Evolutionary conservation across 2,113 vertebrate genomes (phyloP).

Genomic region (Pomatostomus ruficeps): DNA sequence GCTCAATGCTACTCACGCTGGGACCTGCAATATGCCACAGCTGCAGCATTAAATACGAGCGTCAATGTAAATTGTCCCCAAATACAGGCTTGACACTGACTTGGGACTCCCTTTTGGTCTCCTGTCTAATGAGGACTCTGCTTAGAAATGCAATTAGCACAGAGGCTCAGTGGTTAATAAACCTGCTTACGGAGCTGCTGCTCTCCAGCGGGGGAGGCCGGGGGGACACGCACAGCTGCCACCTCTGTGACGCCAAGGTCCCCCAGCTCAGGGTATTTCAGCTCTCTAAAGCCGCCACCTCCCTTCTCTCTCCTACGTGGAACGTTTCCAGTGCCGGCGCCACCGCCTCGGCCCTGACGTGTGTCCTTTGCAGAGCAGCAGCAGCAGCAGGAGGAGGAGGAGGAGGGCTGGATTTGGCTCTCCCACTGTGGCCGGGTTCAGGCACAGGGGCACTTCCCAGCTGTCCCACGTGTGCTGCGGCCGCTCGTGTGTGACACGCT

Average conservation of each 20-base stretch:
- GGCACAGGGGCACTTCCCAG: background rate
- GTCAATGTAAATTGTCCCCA: background rate
- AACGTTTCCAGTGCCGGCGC: background rate
- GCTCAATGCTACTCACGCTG: background rate
- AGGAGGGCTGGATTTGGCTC: background rate
- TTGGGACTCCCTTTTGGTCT: background rate
- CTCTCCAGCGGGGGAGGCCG: background rate
- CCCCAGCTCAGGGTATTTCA: background rate
- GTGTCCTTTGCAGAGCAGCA: background rate
- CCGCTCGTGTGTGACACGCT: background rate
- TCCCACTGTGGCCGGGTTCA: rapidly evolving
- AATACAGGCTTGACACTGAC: background rate
- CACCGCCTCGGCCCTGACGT: background rate
- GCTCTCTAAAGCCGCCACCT: background rate
- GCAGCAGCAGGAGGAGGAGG: background rate
- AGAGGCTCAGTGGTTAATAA: background rate
- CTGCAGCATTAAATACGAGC: background rate
- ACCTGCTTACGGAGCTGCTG: background rate
- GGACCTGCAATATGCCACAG: background rate
- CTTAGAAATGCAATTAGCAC: background rate
- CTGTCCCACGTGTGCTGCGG: background rate
- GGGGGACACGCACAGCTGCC: background rate
- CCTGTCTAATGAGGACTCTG: background rate
- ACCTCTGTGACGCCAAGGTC: background rate
- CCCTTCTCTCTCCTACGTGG: background rate